Evolutionary conservation across 2,888 invertebrate genomes (phyloP).

Genomic region (Eilema griseolum): DNA sequence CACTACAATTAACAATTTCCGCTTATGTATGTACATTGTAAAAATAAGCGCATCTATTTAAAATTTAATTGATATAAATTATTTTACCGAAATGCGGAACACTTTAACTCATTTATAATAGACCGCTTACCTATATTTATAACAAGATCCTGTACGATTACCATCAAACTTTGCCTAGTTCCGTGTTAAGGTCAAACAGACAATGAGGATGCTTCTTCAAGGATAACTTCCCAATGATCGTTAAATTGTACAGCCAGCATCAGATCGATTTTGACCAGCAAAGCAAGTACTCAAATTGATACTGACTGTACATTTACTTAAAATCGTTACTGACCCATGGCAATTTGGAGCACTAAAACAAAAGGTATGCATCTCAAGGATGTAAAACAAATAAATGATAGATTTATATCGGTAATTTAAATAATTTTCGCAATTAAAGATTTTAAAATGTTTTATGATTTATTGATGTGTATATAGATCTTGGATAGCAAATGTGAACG

Average conservation of each 20-base stretch:
- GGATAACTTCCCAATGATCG: slow-evolving; percentile 52
- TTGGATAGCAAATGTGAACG: slow-evolving; percentile 1
- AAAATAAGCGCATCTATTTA: slow-evolving; percentile 17
- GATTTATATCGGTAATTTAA: slow-evolving; percentile 45
- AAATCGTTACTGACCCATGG: slow-evolving; percentile 45
- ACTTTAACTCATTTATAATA: slow-evolving; percentile 35
- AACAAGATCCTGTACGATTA: slow-evolving; percentile 62
- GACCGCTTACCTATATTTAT: slow-evolving; percentile 43
- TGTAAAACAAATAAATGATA: slow-evolving; percentile 46
- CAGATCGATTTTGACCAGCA: no score
- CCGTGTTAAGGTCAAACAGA: slow-evolving; percentile 69
- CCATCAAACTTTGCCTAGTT: slow-evolving; percentile 65
- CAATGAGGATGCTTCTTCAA: slow-evolving; percentile 69
- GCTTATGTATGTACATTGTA: not conserved
- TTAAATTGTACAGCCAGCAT: slow-evolving; percentile 23
- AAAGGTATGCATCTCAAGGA: slow-evolving; percentile 47
- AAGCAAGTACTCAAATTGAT: no score
- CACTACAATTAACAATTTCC: slow-evolving; percentile 5
- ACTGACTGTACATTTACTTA: slow-evolving; percentile 32
- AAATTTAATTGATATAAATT: slow-evolving; percentile 26
- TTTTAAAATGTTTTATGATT: slow-evolving; percentile 46
- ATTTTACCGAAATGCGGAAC: slow-evolving; percentile 40
- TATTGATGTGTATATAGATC: slow-evolving; percentile 23
- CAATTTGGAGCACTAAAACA: slow-evolving; percentile 43
- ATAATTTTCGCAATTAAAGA: slow-evolving; percentile 37